Evolutionary conservation across 2,113 vertebrate genomes (phyloP).

Genomic region (Telmatochromis sp.): DNA sequence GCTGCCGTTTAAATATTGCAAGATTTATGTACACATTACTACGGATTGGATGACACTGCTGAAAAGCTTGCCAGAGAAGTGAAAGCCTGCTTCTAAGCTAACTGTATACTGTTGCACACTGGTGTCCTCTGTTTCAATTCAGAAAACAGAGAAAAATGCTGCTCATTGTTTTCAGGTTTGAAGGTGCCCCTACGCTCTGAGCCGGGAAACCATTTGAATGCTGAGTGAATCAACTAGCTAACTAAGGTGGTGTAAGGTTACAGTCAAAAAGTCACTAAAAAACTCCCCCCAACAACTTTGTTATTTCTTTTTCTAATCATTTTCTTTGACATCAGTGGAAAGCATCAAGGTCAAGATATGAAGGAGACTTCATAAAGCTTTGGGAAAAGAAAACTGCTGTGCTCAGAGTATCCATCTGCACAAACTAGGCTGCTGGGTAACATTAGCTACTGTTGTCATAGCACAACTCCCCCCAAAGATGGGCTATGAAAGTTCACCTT

Average conservation of each 20-base stretch:
- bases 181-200: background rate
- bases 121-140: background rate
- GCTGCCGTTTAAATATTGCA: background rate
- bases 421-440: background rate
- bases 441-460: background rate
- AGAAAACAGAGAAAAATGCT: background rate
- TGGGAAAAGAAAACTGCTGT: background rate
- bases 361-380: background rate
- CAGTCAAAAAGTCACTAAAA: background rate
- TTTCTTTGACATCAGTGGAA: background rate
- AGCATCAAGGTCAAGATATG: background rate
- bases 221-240: background rate
- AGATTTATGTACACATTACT: background rate
- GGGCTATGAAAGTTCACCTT: background rate
- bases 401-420: background rate
- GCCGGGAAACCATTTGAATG: background rate
- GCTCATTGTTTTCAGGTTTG: background rate
- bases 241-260: background rate
- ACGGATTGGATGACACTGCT: fast-evolving
- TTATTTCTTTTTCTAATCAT: background rate
- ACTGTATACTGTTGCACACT: background rate
- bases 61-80: background rate
- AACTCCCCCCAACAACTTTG: background rate
- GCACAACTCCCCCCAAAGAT: background rate
- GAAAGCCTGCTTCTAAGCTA: background rate